Base-by-base conservation (phyloP, 2,113 vertebrate species). In the Patagioenas fasciata region DNA sequence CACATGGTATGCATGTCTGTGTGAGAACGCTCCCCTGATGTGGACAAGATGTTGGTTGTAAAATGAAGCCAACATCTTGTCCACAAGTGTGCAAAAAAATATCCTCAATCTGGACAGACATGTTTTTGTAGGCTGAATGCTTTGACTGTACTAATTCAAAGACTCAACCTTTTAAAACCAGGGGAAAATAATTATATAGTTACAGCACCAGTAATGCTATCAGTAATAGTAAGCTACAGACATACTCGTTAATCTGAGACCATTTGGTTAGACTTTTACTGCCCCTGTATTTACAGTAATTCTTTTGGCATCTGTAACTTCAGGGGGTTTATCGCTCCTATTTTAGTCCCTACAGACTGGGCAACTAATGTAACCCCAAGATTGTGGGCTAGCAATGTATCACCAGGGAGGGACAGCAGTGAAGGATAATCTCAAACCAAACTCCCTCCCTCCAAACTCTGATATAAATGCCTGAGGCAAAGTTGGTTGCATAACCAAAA, bases 31-130 rank as follows among this genome's bases (percentile, higher is more conserved):
- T 98, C 96, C 93, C 97, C 98, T 98, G 98, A 98, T 98, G 97
- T 96, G 97, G 97, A 98, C 98, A 98, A 98, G 97, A 98, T 98
- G 98, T 98, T 96, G 92, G 97, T 92, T 98, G 96, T 98, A 98
- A 98, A 98, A 93, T 95, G 97, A 98, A 98, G 96, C 96, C 97
- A 98, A 98, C 97, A 98, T 98, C 97, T 98, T 98, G 97, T 98
- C 97, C 96, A 96, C 98, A 98, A 98, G 97, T 98, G 97, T 98
- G 97, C 97, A 97, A 95, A 97, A 97, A 97, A 97, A 80, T 93
- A 95, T 89, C 74, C 70, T 72, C 81, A 83, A 51, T 96, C 94
- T 96, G 94, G 50, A 21, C 92, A 88, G 77, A 91, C 84, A 13
- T 40, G 70, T 82, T 96, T 96, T 93, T 85, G 83, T 94, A 94